These are phyloP conservation scores for Troglohyphantes excavatus DNA, from an alignment of 2,888 invertebrate species.

Conservation along the genomic window DNA sequence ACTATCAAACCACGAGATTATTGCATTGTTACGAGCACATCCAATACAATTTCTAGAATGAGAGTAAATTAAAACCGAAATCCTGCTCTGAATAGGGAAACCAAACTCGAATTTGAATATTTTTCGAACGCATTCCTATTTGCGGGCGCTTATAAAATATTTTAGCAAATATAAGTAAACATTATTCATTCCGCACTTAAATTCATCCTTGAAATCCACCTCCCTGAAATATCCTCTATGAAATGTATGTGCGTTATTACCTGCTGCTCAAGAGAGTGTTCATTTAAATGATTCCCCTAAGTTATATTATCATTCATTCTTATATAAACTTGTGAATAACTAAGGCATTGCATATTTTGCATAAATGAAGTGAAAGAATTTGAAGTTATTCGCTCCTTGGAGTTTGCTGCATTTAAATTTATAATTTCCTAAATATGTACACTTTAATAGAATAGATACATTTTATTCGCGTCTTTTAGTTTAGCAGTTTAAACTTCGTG, in stretches of 20 bases:
- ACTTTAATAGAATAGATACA: too few species aligned
- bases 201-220: background rate
- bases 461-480: too few species aligned
- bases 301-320: background rate
- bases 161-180: background rate
- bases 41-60: background rate
- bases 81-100: background rate
- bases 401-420: conserved; percentile 4
- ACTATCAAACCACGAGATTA: too few species aligned
- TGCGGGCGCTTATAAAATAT: background rate
- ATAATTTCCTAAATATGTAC: background rate
- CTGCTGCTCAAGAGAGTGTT: too few species aligned
- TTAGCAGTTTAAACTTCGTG: too few species aligned
- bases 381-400: background rate
- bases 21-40: too few species aligned
- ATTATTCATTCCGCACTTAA: background rate
- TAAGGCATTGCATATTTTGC: background rate
- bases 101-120: background rate
- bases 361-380: background rate
- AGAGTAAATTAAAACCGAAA: background rate
- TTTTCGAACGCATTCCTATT: background rate
- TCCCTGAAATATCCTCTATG: too few species aligned
- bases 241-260: too few species aligned
- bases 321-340: background rate
- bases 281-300: too few species aligned